These are phyloP conservation scores for Rafetus swinhoei DNA, from an alignment of 2,113 vertebrate genomes.

Conservation along the genomic window DNA sequence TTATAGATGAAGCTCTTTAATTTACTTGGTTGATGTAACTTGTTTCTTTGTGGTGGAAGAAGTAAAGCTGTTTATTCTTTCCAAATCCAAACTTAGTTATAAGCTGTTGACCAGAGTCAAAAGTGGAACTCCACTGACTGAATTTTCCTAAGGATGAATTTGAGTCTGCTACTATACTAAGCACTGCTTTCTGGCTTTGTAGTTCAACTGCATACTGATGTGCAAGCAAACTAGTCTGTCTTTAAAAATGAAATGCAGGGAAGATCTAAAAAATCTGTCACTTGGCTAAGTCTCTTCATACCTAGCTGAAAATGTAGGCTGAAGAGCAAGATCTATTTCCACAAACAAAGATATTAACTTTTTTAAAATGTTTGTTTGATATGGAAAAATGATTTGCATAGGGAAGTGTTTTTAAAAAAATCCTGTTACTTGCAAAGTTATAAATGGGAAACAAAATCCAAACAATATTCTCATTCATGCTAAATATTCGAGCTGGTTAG, in stretches of 20 bases:
- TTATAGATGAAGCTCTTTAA: not conserved
- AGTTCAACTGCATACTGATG: not conserved
- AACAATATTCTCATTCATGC: not conserved
- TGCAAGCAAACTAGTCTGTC: not conserved
- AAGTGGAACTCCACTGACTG: not conserved
- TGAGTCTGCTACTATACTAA: not conserved
- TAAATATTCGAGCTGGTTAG: not conserved
- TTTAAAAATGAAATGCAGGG: not conserved
- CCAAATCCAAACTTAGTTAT: not conserved
- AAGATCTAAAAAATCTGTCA: not conserved
- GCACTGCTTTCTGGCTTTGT: not conserved
- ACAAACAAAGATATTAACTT: not conserved
- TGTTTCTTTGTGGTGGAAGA: not conserved
- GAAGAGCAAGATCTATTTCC: not conserved
- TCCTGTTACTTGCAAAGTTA: not conserved
- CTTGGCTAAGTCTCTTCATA: not conserved
- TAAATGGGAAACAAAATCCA: not conserved
- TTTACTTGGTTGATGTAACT: not conserved
- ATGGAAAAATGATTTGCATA: not conserved
- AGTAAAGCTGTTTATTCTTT: not conserved
- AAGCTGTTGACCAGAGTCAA: not conserved
- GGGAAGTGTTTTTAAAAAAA: not conserved
- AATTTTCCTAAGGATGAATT: not conserved
- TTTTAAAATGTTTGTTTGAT: not conserved
- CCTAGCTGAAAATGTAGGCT: not conserved